Evolutionary conservation across 2,797 vertebrate genomes (phyloP).

Genomic region (Meda fulgida): DNA sequence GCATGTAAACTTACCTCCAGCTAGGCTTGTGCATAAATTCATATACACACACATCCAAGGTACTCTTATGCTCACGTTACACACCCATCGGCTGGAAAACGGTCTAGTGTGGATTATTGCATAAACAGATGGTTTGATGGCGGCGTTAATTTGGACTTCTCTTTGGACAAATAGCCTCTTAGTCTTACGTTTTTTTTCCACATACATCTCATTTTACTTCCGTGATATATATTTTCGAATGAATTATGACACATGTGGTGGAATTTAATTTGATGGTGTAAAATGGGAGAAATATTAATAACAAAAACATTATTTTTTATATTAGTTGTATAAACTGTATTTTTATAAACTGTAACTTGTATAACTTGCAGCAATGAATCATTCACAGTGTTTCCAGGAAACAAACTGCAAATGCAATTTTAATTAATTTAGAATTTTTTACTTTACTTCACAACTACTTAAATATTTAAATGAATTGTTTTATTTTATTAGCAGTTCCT

Average conservation of each 20-base stretch:
- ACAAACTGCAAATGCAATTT: neutral
- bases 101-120: neutral
- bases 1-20: conserved; percentile 51
- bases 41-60: neutral
- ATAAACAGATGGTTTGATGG: neutral
- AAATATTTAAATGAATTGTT: neutral
- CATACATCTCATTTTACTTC: neutral
- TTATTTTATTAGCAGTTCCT: neutral
- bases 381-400: neutral
- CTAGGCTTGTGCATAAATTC: conserved; percentile 17
- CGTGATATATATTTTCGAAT: neutral
- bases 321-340: too few relatives aligned
- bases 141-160: neutral
- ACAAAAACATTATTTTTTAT: neutral
- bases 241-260: neutral
- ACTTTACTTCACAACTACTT: neutral
- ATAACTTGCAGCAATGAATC: neutral
- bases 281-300: neutral
- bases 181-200: neutral
- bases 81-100: neutral
- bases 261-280: neutral
- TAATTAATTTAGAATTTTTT: neutral
- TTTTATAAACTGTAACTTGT: too few relatives aligned
- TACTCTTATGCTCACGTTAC: neutral
- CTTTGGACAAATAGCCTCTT: neutral